Evolutionary conservation across 2,797 vertebrate genomes (phyloP).

Genomic region (Clarias fuscus): DNA sequence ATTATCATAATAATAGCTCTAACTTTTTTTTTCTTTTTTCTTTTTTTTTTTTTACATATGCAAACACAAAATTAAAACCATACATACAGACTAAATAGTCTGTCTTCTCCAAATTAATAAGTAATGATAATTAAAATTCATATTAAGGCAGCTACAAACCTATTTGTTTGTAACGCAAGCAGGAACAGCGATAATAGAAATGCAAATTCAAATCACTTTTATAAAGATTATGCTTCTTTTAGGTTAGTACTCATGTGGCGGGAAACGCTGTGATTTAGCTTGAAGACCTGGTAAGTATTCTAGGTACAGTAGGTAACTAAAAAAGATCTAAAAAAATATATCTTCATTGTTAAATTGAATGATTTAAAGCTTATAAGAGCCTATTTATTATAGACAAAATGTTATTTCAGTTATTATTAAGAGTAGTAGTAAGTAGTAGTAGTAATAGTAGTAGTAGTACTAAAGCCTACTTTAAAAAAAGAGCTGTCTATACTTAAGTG

Average conservation of each 20-base stretch:
- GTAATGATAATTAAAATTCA: slow-evolving; percentile 29
- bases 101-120: slow-evolving; percentile 8
- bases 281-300: background rate
- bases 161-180: background rate
- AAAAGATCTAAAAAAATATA: background rate
- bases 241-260: no score
- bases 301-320: background rate
- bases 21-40: background rate
- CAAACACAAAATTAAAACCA: slow-evolving; percentile 20
- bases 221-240: background rate
- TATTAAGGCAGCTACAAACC: background rate
- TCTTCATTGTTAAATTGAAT: background rate
- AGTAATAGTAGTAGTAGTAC: background rate
- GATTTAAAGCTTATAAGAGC: background rate
- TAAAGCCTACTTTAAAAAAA: background rate
- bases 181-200: background rate
- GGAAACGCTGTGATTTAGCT: background rate
- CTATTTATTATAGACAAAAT: background rate
- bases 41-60: background rate
- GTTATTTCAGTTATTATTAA: background rate
- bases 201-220: background rate
- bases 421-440: background rate
- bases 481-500: background rate
- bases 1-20: background rate
- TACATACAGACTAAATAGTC: background rate